Conservation (phyloP, 2,888 invertebrate species). For the Mantis religiosa region DNA sequence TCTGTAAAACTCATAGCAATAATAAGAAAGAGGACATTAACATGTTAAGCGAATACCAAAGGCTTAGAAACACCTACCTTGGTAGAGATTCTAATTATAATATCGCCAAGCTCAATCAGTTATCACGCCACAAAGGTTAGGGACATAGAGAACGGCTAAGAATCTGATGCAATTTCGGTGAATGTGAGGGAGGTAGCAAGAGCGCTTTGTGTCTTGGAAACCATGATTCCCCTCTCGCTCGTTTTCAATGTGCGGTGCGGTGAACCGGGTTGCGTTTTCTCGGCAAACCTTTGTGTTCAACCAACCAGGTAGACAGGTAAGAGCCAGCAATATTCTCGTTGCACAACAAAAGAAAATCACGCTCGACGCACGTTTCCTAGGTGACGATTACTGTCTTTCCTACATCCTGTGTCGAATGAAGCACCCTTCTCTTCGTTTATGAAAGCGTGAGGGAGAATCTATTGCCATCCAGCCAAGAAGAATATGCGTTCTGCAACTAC, state of each 20-base stretch:
- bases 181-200: neutral
- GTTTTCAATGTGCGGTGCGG: constrained; percentile 12
- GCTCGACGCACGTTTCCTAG: constrained; percentile 7
- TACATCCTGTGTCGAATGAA: neutral
- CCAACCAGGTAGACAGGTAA: constrained; percentile 11
- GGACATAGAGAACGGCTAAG: neutral
- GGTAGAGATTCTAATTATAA: neutral
- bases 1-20: no score
- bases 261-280: constrained; percentile 25
- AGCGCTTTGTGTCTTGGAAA: neutral
- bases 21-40: no score
- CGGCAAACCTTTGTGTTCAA: constrained; percentile 29
- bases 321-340: neutral
- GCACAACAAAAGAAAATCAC: constrained; percentile 5
- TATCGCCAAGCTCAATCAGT: neutral
- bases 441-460: neutral
- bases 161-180: neutral
- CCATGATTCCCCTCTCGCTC: neutral
- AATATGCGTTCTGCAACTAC: no score
- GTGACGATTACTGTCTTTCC: neutral
- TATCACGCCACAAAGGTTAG: neutral
- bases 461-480: no score
- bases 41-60: no score
- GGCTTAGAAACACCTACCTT: no score
- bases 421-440: neutral